A percentile compares a stretch with the other conserved stretches of the same genome.
These are phyloP conservation scores for Sphenopsis melanotis DNA, from an alignment of 2,797 vertebrate species.

Conservation along the genomic window DNA sequence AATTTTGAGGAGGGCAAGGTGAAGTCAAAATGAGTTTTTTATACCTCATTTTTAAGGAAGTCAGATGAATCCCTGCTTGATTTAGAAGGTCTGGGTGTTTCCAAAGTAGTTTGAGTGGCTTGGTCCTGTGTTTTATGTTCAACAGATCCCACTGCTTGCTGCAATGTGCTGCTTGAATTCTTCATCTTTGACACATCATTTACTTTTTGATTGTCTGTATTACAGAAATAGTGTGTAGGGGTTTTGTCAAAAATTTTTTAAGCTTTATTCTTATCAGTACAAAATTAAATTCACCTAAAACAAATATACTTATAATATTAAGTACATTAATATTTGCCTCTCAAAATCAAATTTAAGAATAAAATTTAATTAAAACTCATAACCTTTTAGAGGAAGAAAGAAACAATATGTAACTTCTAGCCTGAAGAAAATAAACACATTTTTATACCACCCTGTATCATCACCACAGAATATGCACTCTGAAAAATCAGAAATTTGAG, in stretches of 20 bases:
- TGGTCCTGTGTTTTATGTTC: conserved; percentile 49
- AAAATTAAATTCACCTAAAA: neutral
- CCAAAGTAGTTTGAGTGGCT: conserved; percentile 82
- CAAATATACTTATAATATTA: neutral
- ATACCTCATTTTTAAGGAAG: conserved; percentile 83
- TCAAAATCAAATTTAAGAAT: neutral
- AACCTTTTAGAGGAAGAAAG: neutral
- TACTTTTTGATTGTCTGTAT: conserved; percentile 66
- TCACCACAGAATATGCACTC: neutral
- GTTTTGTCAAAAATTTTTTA: neutral
- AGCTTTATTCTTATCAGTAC: neutral
- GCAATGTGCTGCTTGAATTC: conserved; percentile 4
- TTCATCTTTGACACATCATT: conserved; percentile 47
- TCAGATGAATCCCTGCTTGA: conserved; percentile 20
- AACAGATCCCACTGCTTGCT: neutral
- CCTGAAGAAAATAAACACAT: neutral
- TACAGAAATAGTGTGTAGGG: neutral
- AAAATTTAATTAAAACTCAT: neutral
- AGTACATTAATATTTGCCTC: neutral
- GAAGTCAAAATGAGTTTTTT: neutral
- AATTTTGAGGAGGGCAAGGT: neutral
- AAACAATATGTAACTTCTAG: neutral
- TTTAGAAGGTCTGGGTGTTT: conserved; percentile 19
- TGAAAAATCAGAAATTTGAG: neutral
- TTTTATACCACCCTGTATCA: neutral